Evolutionary conservation across 1,140 invertebrate genomes (phyloP), one percentile per base, ranked within the genome.

Genomic region (Eupristina koningsbergeri): DNA sequence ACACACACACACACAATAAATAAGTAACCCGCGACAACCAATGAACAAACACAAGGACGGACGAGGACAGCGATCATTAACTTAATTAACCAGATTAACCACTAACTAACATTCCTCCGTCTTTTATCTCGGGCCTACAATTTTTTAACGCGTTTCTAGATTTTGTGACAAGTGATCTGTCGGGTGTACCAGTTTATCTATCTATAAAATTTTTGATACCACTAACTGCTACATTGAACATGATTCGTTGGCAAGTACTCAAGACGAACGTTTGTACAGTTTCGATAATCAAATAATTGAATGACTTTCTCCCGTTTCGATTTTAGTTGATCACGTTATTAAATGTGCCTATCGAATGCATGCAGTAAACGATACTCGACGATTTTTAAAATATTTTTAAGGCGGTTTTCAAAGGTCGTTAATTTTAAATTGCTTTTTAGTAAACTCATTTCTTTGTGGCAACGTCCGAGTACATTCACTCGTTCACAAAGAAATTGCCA

Each of bases 81-180:
- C n/a, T n/a, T n/a, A n/a, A n/a, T n/a, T n/a, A n/a, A n/a, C n/a
- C n/a, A n/a, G n/a, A n/a, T 6, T 39, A n/a, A 15, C 36, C 19
- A 39, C n/a, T 36, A n/a, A 67, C 29, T 26, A 71, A 81, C 67
- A 81, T 81, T 81, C 67, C 79, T 73, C 58, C 36, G 34, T 2
- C 47, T 50, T n/a, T n/a, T 1, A 17, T 9, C 47, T 2, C 7
- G 47, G 13, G 47, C 47, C 9, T 58, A 26, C 26, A 9, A 58
- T 58, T 58, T 58, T 58, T 58, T 9, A 58, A 36, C 47, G 47
- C 67, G 36, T 6, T 17, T 41, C 26, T 6, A 6, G 17, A 39
- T 7, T 3, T n/a, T n/a, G n/a, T n/a, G n/a, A n/a, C n/a, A n/a
- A n/a, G n/a, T n/a, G n/a, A n/a, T n/a, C n/a, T n/a, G n/a, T n/a